Conservation (phyloP, 1,140 invertebrate genomes). For the Portunus trituberculatus region DNA sequence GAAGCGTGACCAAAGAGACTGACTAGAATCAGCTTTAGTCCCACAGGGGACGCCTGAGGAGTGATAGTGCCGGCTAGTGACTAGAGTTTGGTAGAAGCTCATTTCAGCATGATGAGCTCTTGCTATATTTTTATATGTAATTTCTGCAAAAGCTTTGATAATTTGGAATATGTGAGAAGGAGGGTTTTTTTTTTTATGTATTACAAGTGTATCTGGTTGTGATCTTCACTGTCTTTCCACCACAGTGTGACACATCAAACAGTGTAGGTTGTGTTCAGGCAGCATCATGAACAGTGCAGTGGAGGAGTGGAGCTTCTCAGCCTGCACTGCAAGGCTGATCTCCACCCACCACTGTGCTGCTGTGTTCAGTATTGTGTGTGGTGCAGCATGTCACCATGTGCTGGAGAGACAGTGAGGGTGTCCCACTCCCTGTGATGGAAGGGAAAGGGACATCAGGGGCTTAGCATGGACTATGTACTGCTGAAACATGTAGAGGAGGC, state of each 20-base stretch:
- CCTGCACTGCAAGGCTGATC: too few species aligned
- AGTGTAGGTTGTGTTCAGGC: too few species aligned
- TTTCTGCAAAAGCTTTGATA: background rate
- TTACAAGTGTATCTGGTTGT: background rate
- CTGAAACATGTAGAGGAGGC: background rate
- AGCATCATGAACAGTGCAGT: too few species aligned
- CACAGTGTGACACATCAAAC: too few species aligned
- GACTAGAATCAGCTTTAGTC: background rate
- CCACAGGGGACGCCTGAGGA: background rate
- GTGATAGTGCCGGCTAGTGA: background rate
- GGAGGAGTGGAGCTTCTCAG: too few species aligned
- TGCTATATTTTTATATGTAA: slow-evolving; percentile 14
- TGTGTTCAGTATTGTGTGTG: too few species aligned
- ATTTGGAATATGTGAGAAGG: background rate
- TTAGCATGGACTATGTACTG: background rate
- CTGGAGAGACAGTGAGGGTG: too few species aligned
- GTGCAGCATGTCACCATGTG: too few species aligned
- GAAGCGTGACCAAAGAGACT: background rate
- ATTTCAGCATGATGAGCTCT: background rate
- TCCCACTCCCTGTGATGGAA: too few species aligned
- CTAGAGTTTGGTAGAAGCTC: background rate
- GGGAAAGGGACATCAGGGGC: background rate
- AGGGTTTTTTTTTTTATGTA: background rate
- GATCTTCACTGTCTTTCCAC: background rate
- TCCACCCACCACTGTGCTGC: too few species aligned